Evolutionary conservation across 1,140 invertebrate species (phyloP).

Genomic region (Nilaparvata lugens): DNA sequence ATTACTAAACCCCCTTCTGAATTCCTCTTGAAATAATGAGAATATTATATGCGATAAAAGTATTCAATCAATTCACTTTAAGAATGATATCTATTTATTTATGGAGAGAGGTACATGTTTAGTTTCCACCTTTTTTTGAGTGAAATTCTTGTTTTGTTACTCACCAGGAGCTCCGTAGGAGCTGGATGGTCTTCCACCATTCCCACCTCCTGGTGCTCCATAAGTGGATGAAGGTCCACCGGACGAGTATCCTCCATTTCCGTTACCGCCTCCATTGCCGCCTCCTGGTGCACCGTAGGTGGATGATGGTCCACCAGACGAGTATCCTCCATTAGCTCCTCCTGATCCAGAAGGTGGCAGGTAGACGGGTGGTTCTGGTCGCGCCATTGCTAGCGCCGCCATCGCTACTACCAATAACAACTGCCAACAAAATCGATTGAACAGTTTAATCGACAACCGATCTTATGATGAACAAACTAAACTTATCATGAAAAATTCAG

Average conservation of each 20-base stretch:
- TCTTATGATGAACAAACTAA: too few relatives aligned
- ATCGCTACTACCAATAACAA: constrained; percentile 1
- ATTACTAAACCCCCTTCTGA: too few relatives aligned
- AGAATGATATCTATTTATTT: too few relatives aligned
- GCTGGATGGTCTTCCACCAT: constrained; percentile 3
- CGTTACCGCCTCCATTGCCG: neutral
- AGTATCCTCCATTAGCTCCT: neutral
- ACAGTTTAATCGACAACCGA: too few relatives aligned
- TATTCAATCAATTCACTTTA: too few relatives aligned
- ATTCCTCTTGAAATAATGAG: too few relatives aligned
- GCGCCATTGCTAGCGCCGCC: constrained; percentile 2
- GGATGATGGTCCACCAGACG: constrained; percentile 22
- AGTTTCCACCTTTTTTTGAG: too few relatives aligned
- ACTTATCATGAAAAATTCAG: too few relatives aligned
- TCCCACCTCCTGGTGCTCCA: constrained; percentile 15
- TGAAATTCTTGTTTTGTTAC: too few relatives aligned
- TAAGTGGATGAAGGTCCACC: constrained; percentile 1
- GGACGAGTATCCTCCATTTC: constrained; percentile 6
- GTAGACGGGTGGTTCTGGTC: constrained; percentile 14
- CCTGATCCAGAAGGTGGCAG: neutral
- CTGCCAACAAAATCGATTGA: neutral
- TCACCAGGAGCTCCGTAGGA: too few relatives aligned
- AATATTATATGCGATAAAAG: too few relatives aligned
- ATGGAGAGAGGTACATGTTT: too few relatives aligned
- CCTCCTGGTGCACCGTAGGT: constrained; percentile 30